Evolutionary conservation across 2,797 vertebrate species (phyloP), one percentile per base, ranked within the genome.

Genomic region (Naso thynnoides): DNA sequence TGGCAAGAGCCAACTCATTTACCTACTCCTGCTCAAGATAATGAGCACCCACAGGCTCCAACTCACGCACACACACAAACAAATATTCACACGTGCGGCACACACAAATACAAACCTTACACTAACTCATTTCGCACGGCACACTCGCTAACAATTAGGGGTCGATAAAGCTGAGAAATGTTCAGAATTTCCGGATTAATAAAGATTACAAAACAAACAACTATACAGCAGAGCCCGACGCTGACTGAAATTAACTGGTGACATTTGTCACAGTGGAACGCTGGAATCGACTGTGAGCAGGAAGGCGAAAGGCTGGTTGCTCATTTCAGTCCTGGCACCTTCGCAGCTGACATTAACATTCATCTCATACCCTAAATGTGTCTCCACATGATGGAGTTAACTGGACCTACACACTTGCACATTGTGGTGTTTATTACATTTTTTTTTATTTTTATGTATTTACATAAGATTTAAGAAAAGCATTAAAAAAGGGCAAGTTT

Each of bases 1-100:
- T 79, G 85, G 88, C 76, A 85, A 79, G 79, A 86, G 81, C 76
- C 83, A 68, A 88, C 76, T 86, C 83, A 92, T 93, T 92, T 87
- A 92, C 88, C 91, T 80, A 85, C 88, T 81, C 76, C 78, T 82
- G 81, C 73, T 91, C 70, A 49, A 56, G 54, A 88, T 90, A 89
- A 93, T 88, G 86, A 94, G 84, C 73, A 87, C 72, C 83, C 79
- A 75, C 77, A 78, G 73, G 81, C 64, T 74, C 31, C 31, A 7
- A 21, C 11, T 36, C 29, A 55, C 26, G 18, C 36, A 36, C 1
- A 65, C 66, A 33, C 64, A 61, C 66, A 66, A 33, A 41, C 39
- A 65, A 9, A 50, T 36, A 82, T 47, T 67, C 73, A 73, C 41
- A 75, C 44, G 27, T n/a, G 52, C 50, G 67, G 31, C 42, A 29